Percentiles rank a stretch among this genome's conserved stretches.
phyloP scores from a whole-genome alignment of 2,113 vertebrate species.

The Acanthochromis polyacanthus region DNA sequence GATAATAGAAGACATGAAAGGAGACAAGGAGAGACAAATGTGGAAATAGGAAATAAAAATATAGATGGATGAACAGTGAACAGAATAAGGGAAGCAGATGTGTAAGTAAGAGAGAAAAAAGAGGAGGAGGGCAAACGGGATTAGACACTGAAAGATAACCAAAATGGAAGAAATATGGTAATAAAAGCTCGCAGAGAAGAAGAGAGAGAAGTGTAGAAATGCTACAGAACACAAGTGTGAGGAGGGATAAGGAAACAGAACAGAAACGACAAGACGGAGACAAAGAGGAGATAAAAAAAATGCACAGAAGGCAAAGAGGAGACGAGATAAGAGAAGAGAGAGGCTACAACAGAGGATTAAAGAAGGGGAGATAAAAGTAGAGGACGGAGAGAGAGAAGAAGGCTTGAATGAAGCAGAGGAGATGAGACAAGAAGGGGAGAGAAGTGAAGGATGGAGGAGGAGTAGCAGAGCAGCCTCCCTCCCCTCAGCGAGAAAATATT shows the following conservation, averaged over 20 bases:
- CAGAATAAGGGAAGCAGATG: no score
- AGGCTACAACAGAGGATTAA: constrained; percentile 24
- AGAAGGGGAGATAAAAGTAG: constrained; percentile 36
- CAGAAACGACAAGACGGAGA: background rate
- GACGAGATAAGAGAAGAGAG: background rate
- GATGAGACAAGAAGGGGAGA: background rate
- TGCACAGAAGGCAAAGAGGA: background rate
- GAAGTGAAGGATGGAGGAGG: constrained; percentile 9
- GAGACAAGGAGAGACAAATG: no score
- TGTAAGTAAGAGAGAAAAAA: no score
- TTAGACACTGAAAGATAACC: background rate
- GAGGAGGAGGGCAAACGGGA: background rate
- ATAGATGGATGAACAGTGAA: no score
- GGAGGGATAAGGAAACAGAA: background rate
- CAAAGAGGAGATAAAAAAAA: background rate
- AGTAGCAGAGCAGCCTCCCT: background rate
- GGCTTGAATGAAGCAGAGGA: background rate
- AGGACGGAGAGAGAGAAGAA: background rate
- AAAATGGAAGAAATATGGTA: background rate
- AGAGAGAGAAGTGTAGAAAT: background rate
- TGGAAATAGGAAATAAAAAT: no score
- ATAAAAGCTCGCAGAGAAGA: background rate
- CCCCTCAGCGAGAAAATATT: constrained; percentile 34
- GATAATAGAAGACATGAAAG: no score
- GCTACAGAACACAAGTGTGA: background rate